Conservation (phyloP, 2,797 vertebrate species). For the Selene dorsalis region DNA sequence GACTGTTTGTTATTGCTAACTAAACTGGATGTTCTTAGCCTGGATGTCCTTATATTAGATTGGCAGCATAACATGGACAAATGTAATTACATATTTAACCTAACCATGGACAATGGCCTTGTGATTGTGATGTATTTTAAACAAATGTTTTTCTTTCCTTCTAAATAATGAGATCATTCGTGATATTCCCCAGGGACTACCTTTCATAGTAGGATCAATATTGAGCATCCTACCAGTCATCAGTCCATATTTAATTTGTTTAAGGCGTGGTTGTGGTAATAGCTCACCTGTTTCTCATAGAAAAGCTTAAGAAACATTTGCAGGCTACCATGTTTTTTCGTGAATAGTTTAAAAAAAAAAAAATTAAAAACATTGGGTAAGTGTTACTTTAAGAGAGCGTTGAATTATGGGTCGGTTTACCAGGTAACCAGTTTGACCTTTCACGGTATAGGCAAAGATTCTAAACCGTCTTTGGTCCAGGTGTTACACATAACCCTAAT, state of each 20-base stretch:
- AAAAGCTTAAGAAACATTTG: not conserved
- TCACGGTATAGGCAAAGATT: not conserved
- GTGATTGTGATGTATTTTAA: not conserved
- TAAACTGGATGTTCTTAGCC: not conserved
- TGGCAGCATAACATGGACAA: not conserved
- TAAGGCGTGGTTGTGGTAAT: not conserved
- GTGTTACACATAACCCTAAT: no score
- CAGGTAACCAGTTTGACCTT: not conserved
- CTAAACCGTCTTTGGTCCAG: no score
- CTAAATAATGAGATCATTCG: not conserved
- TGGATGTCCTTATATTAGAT: rapidly evolving
- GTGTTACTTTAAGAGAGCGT: slow-evolving; percentile 16
- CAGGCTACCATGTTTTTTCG: not conserved
- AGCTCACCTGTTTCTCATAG: not conserved
- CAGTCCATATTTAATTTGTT: not conserved
- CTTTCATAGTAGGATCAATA: slow-evolving; percentile 1
- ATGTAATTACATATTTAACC: not conserved
- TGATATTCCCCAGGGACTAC: not conserved
- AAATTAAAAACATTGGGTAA: not conserved
- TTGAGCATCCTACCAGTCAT: not conserved
- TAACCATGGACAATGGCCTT: not conserved
- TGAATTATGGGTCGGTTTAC: slow-evolving; percentile 19
- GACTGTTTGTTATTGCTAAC: not conserved
- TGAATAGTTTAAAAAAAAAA: no score
- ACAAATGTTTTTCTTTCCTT: not conserved